Base-by-base conservation (phyloP, 1,140 invertebrate genomes). In the Arctopsyche grandis region DNA sequence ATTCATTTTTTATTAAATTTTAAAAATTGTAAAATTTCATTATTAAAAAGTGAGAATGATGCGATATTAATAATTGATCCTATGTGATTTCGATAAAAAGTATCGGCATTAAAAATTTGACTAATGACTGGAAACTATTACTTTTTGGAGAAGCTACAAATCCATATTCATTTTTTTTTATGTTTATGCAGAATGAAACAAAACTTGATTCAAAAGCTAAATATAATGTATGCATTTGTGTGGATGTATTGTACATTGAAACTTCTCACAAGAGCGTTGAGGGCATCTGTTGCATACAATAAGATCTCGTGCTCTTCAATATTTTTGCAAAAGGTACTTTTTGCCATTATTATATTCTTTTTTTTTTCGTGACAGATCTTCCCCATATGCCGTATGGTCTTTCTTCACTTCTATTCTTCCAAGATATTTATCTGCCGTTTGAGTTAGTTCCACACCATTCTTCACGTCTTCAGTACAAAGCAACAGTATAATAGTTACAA, bases 221-320 rank as follows among this genome's bases (percentile, higher is more conserved):
- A n/a, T n/a, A n/a, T n/a, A n/a, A n/a, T n/a, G n/a, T n/a, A 38
- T 52, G 29, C 5, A 76, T 71, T 71, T 9, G 19, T 9, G 38
- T 75, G 46, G 43, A 19, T 52, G 63, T 69, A 4, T 4, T 69
- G 63, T 4, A 19, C 29, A 7, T 38, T 38, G 7, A 38, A 7
- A 1, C 1, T 38, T 38, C 29, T n/a, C 24, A 22, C 24, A 14
- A 26, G 24, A 19, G 63, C 19, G 24, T n/a, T 69, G 63, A 12
- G 63, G 63, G 69, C 69, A 71, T 71, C 69, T 71, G 69, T 48
- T 46, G 24, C 66, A 29, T 26, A 43, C 66, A 69, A 69, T 29
- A 4, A 29, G 24, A 60, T 60, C 56, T 14, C 12, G 12, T 19
- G 56, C 21, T 60, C 16, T 19, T 52, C 16, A 4, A 52, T n/a